phyloP scores from a whole-genome alignment of 2,888 invertebrate genomes.

The Eristalinus sepulchralis region DNA sequence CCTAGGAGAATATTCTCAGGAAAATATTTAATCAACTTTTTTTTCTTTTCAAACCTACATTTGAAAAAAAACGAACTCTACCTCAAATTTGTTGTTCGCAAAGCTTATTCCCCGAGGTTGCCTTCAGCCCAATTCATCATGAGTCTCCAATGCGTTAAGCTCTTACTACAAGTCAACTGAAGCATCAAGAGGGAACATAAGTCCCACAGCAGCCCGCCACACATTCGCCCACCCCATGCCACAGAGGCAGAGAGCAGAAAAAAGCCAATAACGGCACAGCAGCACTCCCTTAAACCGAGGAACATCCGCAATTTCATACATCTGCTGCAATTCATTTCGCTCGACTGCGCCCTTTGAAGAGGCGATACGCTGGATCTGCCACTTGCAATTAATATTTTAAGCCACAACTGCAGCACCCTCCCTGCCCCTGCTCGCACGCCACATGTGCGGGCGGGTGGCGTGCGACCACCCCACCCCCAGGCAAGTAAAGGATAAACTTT shows the following conservation, averaged over 20 bases:
- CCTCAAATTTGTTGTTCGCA: too few relatives aligned
- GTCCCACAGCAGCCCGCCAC: not conserved
- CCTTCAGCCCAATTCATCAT: too few relatives aligned
- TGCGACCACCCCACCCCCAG: not conserved
- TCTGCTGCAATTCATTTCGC: conserved; percentile 12
- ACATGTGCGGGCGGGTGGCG: not conserved
- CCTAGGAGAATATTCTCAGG: too few relatives aligned
- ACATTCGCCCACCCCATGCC: not conserved
- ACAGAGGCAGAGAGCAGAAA: not conserved
- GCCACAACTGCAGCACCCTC: not conserved
- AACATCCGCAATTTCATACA: not conserved
- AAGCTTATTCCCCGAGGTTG: too few relatives aligned
- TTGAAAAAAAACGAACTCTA: too few relatives aligned
- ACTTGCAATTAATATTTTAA: conserved; percentile 41
- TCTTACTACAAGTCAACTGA: too few relatives aligned
- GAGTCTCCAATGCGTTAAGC: too few relatives aligned
- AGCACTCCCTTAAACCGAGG: not conserved
- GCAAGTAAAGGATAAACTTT: conserved; percentile 44
- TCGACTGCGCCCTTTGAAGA: not conserved
- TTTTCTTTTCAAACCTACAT: too few relatives aligned
- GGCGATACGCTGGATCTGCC: not conserved
- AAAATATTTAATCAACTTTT: too few relatives aligned
- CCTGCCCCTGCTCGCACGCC: not conserved
- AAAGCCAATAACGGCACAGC: not conserved
- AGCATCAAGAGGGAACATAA: not conserved